Evolutionary conservation across 2,113 vertebrate species (phyloP).

Genomic region (Zootoca vivipara): DNA sequence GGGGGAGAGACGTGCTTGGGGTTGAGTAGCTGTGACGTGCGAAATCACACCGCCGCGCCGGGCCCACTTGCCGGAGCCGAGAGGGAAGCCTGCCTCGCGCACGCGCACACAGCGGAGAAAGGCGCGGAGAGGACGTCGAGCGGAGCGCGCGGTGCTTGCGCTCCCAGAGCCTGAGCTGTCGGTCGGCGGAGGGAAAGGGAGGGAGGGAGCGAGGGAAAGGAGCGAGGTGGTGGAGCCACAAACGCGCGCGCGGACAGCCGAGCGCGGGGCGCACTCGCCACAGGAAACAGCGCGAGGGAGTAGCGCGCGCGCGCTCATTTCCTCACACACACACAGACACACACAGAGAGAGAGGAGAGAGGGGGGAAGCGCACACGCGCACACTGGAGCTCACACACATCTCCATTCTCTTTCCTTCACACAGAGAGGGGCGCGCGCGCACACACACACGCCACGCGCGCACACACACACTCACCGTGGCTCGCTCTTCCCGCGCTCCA

Average conservation of each 20-base stretch:
- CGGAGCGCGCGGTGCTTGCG: not conserved
- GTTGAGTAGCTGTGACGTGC: slow-evolving; percentile 51
- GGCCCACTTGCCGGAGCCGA: not conserved
- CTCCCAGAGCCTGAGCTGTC: not conserved
- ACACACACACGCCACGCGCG: not conserved
- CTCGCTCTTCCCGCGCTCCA: slow-evolving; percentile 15
- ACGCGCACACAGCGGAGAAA: not conserved
- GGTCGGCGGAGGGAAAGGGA: not conserved
- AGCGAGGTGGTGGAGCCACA: not conserved
- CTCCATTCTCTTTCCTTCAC: not conserved
- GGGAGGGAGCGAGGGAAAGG: too few relatives aligned
- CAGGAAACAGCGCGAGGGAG: not conserved
- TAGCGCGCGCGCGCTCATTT: not conserved
- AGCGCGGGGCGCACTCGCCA: not conserved
- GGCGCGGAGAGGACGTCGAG: not conserved
- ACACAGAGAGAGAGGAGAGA: not conserved
- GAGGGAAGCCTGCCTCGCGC: not conserved
- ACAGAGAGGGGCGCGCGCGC: not conserved
- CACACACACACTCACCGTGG: not conserved
- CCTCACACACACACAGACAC: not conserved
- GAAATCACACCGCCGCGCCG: not conserved
- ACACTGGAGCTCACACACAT: slow-evolving; percentile 4
- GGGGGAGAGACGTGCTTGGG: slow-evolving; percentile 46
- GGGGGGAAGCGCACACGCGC: not conserved
- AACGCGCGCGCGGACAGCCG: not conserved